Evolutionary conservation across 2,113 vertebrate genomes (phyloP).

Genomic region (Pomatostomus ruficeps): DNA sequence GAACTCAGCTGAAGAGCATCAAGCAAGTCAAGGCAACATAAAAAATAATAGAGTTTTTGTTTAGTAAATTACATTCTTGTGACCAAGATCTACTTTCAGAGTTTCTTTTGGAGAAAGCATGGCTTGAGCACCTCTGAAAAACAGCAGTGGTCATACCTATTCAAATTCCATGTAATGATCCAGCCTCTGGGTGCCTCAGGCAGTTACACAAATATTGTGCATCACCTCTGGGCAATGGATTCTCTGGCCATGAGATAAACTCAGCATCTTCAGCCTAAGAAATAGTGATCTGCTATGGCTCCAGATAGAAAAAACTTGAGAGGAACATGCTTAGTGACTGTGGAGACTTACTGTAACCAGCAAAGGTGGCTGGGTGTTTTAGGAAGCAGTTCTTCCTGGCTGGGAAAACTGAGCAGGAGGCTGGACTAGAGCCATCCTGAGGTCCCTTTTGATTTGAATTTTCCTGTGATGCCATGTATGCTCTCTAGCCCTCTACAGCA

Average conservation of each 20-base stretch:
- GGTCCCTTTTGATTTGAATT: not conserved
- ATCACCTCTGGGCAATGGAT: not conserved
- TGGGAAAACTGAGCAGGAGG: not conserved
- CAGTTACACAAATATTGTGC: not conserved
- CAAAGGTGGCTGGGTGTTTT: not conserved
- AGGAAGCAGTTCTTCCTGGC: not conserved
- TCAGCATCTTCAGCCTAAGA: not conserved
- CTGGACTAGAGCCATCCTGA: not conserved
- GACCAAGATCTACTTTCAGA: not conserved
- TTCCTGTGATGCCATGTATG: accelerated
- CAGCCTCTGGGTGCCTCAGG: not conserved
- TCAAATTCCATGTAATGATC: not conserved
- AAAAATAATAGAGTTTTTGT: not conserved
- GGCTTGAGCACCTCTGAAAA: not conserved
- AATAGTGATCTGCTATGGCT: not conserved
- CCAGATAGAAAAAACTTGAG: not conserved
- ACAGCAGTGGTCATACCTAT: not conserved
- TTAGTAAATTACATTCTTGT: not conserved
- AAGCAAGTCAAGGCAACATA: not conserved
- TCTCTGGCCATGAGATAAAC: not conserved
- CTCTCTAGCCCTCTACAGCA: not conserved
- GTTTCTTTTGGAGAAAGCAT: not conserved
- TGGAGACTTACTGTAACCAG: not conserved
- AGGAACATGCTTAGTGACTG: not conserved
- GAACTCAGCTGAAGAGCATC: not conserved